Conservation (phyloP, 2,888 invertebrate genomes). For the Cinara cedri region DNA sequence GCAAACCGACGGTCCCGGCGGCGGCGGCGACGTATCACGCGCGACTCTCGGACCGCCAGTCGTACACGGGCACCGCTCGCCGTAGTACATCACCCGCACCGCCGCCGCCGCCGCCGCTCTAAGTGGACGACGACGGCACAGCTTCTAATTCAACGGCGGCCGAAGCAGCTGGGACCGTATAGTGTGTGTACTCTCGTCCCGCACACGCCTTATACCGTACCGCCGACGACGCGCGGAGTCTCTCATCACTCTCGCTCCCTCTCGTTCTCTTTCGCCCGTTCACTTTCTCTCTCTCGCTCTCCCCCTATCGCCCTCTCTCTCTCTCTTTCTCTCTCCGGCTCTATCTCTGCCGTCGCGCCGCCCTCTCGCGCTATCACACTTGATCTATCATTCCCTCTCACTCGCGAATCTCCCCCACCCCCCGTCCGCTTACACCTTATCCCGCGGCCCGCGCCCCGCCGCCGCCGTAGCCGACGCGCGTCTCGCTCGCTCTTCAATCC, state of each 20-base stretch:
- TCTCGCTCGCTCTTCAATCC: not conserved
- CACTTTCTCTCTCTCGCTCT: not conserved
- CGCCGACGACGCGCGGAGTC: not conserved
- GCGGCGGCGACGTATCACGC: constrained; percentile 25
- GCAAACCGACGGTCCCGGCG: constrained; percentile 29
- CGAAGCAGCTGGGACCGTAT: constrained; percentile 47
- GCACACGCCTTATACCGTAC: not conserved
- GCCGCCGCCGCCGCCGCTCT: not conserved
- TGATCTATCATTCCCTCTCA: not conserved
- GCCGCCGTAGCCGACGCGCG: not conserved
- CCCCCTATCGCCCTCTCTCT: not conserved
- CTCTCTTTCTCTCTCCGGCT: no score
- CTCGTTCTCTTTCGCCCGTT: not conserved
- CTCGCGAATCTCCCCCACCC: not conserved
- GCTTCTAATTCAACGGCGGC: constrained; percentile 50
- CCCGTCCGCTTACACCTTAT: not conserved
- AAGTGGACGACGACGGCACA: constrained; percentile 19
- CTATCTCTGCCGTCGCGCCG: no score
- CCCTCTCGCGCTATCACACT: not conserved
- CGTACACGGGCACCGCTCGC: not conserved
- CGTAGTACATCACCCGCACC: not conserved
- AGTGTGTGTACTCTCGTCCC: not conserved
- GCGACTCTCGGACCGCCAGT: constrained; percentile 16
- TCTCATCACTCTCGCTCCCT: not conserved
- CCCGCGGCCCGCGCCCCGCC: not conserved